phyloP scores from a whole-genome alignment of 2,888 invertebrate species.

The Drosophila koepferae region DNA sequence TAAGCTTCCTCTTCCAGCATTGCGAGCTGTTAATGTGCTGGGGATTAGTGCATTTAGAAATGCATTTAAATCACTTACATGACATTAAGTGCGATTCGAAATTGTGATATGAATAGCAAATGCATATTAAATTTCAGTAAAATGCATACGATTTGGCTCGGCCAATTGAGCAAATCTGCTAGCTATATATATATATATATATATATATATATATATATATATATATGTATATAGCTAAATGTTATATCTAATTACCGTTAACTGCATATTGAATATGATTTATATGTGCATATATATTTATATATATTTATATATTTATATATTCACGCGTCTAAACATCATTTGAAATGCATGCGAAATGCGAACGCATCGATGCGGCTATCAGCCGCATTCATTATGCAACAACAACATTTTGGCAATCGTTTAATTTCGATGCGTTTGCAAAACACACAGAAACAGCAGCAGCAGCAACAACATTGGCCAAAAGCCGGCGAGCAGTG shows the following conservation, averaged over 20 bases:
- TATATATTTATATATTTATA: neutral
- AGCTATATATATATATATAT: neutral
- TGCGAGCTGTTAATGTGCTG: conserved; percentile 66
- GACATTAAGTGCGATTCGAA: conserved; percentile 36
- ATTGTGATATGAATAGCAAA: conserved; percentile 47
- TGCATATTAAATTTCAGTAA: conserved; percentile 9
- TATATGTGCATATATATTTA: neutral
- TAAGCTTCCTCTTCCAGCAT: rapidly evolving
- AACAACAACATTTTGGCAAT: conserved; percentile 2
- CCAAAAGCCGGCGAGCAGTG: neutral
- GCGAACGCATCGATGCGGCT: neutral
- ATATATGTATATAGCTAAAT: neutral
- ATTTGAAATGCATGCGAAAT: conserved; percentile 8
- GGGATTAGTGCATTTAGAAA: conserved; percentile 57
- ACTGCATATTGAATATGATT: neutral
- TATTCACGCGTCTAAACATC: conserved; percentile 6
- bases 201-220: no score
- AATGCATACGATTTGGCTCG: conserved; percentile 17
- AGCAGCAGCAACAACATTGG: neutral
- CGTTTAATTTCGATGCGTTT: neutral
- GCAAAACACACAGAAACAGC: neutral
- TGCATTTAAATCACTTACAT: conserved; percentile 60
- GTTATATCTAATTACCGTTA: conserved; percentile 13
- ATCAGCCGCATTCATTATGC: conserved; percentile 9
- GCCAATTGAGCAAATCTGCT: conserved; percentile 11